Evolutionary conservation across 1,140 invertebrate species (phyloP), one percentile per base, ranked within the genome.

Genomic region (Babylonia areolata): DNA sequence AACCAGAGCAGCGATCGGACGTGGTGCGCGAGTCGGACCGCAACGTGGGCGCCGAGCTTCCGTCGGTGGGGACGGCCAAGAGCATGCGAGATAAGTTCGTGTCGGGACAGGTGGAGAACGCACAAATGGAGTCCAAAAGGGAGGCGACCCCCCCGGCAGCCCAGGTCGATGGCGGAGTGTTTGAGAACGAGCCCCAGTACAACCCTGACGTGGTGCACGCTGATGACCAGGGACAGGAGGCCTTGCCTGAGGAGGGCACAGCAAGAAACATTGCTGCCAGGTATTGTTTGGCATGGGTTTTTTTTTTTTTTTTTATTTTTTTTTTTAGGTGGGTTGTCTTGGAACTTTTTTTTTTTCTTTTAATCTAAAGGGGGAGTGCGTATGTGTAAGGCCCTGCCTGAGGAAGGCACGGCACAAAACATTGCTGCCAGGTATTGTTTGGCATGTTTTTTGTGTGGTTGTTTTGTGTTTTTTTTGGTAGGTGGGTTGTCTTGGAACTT

Each of bases 321-420:
- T n/a, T n/a, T n/a, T n/a, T n/a, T n/a, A n/a, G n/a, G n/a, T n/a
- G n/a, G n/a, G n/a, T n/a, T n/a, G n/a, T n/a, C n/a, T n/a, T n/a
- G n/a, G n/a, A n/a, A n/a, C n/a, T n/a, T n/a, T n/a, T n/a, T n/a
- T n/a, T n/a, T n/a, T n/a, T n/a, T n/a, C n/a, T n/a, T n/a, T n/a
- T n/a, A n/a, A n/a, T n/a, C n/a, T n/a, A n/a, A n/a, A n/a, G n/a
- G n/a, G n/a, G n/a, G n/a, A n/a, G n/a, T n/a, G n/a, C n/a, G n/a
- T n/a, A n/a, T n/a, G n/a, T n/a, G n/a, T n/a, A n/a, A 90, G 37
- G 90, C 89, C 40, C 85, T 92, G 37, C 91, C 91, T 3, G 93
- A 93, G 80, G 81, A 89, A 84, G 93, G 93, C 17, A 87, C 86
- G n/a, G 91, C 93, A 15, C 90, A 89, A 64, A 93, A 91, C 79